Base-by-base conservation (phyloP, 2,113 vertebrate genomes). In the Tupaia chinensis region DNA sequence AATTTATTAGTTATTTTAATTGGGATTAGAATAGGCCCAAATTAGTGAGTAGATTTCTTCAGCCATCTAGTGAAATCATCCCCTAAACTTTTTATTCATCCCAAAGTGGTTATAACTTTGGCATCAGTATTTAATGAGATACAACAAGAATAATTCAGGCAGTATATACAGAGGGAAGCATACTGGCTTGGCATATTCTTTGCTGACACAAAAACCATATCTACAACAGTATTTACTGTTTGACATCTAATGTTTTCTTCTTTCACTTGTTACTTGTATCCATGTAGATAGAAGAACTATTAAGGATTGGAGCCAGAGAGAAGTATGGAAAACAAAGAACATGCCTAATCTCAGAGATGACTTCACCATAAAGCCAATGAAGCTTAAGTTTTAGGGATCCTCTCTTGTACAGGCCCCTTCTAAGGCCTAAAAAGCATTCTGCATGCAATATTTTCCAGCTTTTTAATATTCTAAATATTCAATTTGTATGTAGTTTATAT, bases 221-320 rank as follows among this genome's bases (percentile, higher is more conserved):
- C 54, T 66, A 93, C 34, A 56, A 56, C 19, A 78, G 34, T 95
- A 93, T 91, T 91, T 91, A 95, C 54, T 88, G 7, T 93, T 93
- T 94, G 58, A 73, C 25, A 27, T 81, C 72, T 83, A 91, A 34
- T 76, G 56, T 20, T 91, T 95, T 93, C 82, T 95, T 93, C 91
- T 88, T 93, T 93, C 66, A 80, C 9, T 44, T 44, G 8, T 74
- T 70, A 91, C 22, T 63, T 95, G 32, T 87, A 13, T 54, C 73
- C 87, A 79, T 27, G 22, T 34, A 65, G 32, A 93, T 63, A 87
- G 32, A 95, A 61, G 32, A 87, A 93, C 78, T 88, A 54, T 65
- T 96, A 91, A 93, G 81, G 53, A 91, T 34, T 81, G 16, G n/a
- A 93, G 25, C 66, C 87, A 97, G 66, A 88, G 68, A 95, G 63